Conservation (phyloP, 1,140 invertebrate species). For the Sarcophaga bullata region DNA sequence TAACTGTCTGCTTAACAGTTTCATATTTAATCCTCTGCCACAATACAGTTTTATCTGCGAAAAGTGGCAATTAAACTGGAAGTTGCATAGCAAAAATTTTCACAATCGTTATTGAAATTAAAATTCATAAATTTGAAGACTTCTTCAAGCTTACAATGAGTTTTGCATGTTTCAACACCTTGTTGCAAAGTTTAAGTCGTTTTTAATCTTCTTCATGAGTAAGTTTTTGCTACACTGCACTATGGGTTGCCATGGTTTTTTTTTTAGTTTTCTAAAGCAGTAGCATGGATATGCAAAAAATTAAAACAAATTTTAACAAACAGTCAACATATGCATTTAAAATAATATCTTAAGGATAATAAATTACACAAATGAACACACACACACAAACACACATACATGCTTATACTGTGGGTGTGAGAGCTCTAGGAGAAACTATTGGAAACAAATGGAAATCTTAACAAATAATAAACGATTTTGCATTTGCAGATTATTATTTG, state of each 20-base stretch:
- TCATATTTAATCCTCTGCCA: no score
- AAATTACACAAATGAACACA: not conserved
- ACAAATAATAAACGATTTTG: not conserved
- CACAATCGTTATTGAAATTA: no score
- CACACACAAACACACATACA: not conserved
- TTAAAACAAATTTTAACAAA: slow-evolving; percentile 12
- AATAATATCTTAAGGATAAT: slow-evolving; percentile 4
- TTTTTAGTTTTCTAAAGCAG: not conserved
- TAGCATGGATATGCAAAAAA: not conserved
- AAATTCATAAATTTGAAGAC: no score
- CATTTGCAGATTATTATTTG: slow-evolving; percentile 24
- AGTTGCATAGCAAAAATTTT: no score
- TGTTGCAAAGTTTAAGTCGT: not conserved
- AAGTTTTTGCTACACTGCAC: not conserved
- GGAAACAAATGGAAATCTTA: no score
- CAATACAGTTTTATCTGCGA: no score
- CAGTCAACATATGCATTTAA: slow-evolving; percentile 13
- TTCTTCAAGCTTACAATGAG: no score
- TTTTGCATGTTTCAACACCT: no score
- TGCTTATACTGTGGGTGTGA: no score
- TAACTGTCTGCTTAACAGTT: no score
- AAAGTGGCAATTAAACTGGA: no score
- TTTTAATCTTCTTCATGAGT: not conserved
- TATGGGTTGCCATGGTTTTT: not conserved
- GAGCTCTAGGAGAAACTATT: no score